These are phyloP conservation scores for Cephalopterus ornatus DNA, from an alignment of 2,113 vertebrate genomes.

Conservation along the genomic window DNA sequence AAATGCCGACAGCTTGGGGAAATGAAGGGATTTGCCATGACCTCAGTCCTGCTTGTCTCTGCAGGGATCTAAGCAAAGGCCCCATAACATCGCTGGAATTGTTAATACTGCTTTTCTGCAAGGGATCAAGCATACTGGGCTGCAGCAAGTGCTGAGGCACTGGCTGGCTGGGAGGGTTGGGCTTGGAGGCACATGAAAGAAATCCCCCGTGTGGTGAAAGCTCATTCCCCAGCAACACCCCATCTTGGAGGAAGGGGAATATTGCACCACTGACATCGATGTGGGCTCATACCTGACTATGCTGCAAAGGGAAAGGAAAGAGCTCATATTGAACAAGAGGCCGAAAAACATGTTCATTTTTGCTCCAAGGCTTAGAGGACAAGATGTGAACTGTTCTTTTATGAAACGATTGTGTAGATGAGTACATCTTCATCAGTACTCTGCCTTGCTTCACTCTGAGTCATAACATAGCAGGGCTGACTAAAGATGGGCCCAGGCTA, in stretches of 20 bases:
- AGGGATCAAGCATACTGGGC: background rate
- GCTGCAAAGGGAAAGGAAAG: background rate
- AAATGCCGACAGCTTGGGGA: slow-evolving; percentile 24
- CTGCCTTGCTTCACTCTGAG: background rate
- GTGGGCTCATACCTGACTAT: background rate
- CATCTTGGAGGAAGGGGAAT: background rate
- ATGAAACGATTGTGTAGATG: background rate
- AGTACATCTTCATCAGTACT: background rate
- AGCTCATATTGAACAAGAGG: background rate
- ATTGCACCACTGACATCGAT: accelerated
- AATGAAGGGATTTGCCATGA: background rate
- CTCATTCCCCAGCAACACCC: background rate
- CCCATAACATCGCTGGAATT: background rate
- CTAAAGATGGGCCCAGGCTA: background rate
- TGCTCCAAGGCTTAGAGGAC: background rate
- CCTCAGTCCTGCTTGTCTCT: background rate
- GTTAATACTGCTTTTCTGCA: background rate
- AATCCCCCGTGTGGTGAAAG: background rate
- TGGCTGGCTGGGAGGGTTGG: background rate
- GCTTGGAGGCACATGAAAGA: background rate
- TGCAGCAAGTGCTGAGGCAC: background rate
- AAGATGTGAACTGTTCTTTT: background rate
- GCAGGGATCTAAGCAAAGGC: background rate
- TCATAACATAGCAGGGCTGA: background rate
- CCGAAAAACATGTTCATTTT: background rate